Base-by-base conservation (phyloP, 2,888 invertebrate genomes). In the Halictus ligatus region DNA sequence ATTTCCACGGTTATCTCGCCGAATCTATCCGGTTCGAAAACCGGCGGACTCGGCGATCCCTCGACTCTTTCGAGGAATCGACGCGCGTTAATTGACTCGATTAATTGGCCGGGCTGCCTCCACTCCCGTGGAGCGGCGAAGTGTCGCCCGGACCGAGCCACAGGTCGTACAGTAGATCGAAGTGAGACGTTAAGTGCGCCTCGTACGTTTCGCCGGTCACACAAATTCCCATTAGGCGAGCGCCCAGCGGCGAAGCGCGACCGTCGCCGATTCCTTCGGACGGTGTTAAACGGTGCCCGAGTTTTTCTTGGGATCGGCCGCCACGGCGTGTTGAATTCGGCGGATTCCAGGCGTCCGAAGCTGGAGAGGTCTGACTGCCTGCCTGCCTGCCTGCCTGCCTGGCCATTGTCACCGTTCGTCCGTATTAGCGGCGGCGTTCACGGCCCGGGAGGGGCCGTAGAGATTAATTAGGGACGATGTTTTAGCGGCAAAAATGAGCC, bases 381-480 rank as follows among this genome's bases (percentile, higher is more conserved):
- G 80, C 35, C 35, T 35, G 35, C 50, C 35, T 75, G 81, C 8
- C 54, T 7, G 58, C 13, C n/a, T n/a, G 29, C 46, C 35, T 77
- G 80, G 78, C 78, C 89, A 91, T 92, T 92, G 91, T 90, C 89
- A 88, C 89, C 89, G 89, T 84, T 81, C 89, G 80, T 81, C 89
- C 90, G 80, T 85, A 84, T 88, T 83, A 87, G 88, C 86, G 84
- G 78, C 84, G 80, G 82, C 83, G 58, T 74, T 79, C 80, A 74
- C 69, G 67, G 80, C 21, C 64, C 86, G 85, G 80, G 78, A 90
- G 89, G 84, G 79, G 80, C 85, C 90, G 88, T 50, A 83, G 92
- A 93, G 94, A 95, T 95, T 95, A 95, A 95, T 95, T 94, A 94
- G 93, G 92, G 93, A 92, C 92, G 93, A 93, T 92, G 94, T 94